phyloP scores from a whole-genome alignment of 2,113 vertebrate species.

The Ardeotis arabs region DNA sequence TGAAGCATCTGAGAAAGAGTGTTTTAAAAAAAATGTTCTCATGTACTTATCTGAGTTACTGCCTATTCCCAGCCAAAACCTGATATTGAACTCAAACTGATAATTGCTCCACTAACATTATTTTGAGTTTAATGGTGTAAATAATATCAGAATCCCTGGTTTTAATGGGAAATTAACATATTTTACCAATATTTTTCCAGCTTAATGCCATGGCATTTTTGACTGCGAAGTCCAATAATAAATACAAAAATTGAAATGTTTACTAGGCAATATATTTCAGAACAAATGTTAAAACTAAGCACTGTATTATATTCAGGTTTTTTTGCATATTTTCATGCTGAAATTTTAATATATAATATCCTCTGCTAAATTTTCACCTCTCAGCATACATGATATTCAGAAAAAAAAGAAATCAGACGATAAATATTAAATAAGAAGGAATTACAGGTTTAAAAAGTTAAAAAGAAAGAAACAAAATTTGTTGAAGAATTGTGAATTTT shows the following conservation, averaged over 20 bases:
- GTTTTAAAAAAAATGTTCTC: not conserved
- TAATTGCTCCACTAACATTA: not conserved
- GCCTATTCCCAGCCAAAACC: not conserved
- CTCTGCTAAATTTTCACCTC: not conserved
- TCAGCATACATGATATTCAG: not conserved
- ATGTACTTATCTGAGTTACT: not conserved
- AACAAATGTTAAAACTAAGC: not conserved
- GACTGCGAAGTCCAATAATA: not conserved
- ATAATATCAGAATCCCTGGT: not conserved
- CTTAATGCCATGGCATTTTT: not conserved
- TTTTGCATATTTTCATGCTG: not conserved
- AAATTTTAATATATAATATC: not conserved
- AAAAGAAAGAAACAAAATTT: not conserved
- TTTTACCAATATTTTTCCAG: not conserved
- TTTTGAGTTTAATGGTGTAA: not conserved
- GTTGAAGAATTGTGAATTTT: not conserved
- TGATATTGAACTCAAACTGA: not conserved
- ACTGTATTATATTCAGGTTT: not conserved
- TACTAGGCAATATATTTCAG: not conserved
- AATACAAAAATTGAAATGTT: not conserved
- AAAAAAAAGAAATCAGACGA: not conserved
- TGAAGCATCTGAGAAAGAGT: not conserved
- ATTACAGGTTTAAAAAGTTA: not conserved
- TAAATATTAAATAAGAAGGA: not conserved
- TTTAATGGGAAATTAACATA: not conserved